Evolutionary conservation across 1,140 invertebrate genomes (phyloP), one percentile per base, ranked within the genome.

Genomic region (Macrosteles quadrilineatus): DNA sequence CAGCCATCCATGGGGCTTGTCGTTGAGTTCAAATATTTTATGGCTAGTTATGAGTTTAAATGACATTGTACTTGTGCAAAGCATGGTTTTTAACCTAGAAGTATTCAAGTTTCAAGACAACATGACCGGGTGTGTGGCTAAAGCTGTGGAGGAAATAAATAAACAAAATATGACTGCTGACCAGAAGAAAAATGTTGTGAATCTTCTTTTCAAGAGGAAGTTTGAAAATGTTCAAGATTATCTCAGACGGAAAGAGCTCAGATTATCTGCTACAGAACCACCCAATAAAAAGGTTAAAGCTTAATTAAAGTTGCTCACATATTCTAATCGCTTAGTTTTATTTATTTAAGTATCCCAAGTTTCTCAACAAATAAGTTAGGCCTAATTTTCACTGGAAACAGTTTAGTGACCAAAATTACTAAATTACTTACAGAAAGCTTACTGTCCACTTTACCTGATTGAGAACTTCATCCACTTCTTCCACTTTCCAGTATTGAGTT

Each of bases 1-100:
- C 0, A 47, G 9, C 36, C 21, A 50, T 29, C 65, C 65, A 47
- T 30, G 25, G 29, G 31, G 47, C n/a, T 25, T 67, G 9, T 12
- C 29, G 0, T 1, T 67, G 23, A 53, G 17, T 29, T 17, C 23
- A 23, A 32, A 29, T 47, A 67, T 27, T 31, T 12, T 67, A 32
- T 67, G 65, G 65, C 1, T 67, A 30, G 43, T 67, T 12, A 21
- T 32, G 4, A 50, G 25, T 47, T 45, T 9, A 4, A 40, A 47
- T 1, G n/a, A 67, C 29, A 29, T 67, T n/a, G 29, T 29, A 29
- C 1, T 40, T 19, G 63, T 77, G 4, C 78, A 80, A 71, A 77
- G 71, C 32, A 81, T 83, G 75, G 82, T 80, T 53, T 81, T 81
- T 75, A 81, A 84, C 43, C 12, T 45, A 36, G 43, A 45, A 53